Evolutionary conservation across 2,888 invertebrate species (phyloP), one percentile per base, ranked within the genome.

Genomic region (Caradrina kadenii): DNA sequence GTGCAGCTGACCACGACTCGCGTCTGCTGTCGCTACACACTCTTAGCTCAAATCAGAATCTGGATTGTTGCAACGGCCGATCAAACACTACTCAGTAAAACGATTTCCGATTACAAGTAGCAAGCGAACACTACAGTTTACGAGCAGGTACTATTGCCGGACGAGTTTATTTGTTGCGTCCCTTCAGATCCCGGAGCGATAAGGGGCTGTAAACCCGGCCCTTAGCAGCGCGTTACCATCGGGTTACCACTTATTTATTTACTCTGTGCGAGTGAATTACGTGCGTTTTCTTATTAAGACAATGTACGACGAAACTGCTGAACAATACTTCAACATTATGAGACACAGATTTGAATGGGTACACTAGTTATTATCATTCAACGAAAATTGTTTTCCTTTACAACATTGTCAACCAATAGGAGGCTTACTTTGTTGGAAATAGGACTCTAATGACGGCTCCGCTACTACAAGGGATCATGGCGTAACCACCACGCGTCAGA

Each of bases 91-190:
- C 19, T 11, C 35, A 45, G 19, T 10, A 8, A 6, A 68, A n/a
- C 50, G 19, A 10, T 48, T 15, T 26, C 15, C 45, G 26, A 13
- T 13, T 60, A 22, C 5, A 45, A 45, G 42, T 22, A 15, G 42
- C 11, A 45, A 45, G 54, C 19, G 50, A 50, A 63, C 21, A 22
- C 26, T 72, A 19, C 54, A 50, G 54, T 78, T 63, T 78, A 63
- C 52, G 71, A 61, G 48, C 31, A 42, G 54, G 76, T 50, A 21
- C 21, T 19, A 2, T 58, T 17, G 19, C 19, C 17, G 22, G 17
- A 26, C 31, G 56, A 62, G 48, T 77, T 49, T 70, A 74, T 67
- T 58, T 52, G 77, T 76, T 48, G 77, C 45, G 55, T 56, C 67
- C 54, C 54, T 54, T 21, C 39, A 54, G 75, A 74, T 74, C 54